Evolutionary conservation across 92 coral and sea anemone genomes (phyloP).

Genomic region (Palythoa heliodiscus): DNA sequence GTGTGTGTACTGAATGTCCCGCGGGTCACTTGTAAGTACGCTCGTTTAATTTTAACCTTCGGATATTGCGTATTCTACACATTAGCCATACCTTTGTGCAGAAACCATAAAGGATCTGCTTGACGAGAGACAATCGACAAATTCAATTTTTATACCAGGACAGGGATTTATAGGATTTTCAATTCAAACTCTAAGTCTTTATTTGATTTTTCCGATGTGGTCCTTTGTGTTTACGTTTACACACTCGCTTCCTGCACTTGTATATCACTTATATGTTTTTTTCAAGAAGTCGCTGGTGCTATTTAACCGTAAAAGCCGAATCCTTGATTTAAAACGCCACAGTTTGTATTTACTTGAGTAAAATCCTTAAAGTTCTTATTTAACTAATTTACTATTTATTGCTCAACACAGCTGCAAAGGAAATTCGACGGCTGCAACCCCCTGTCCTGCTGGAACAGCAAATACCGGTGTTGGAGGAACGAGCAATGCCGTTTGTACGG

Average conservation of each 20-base stretch:
- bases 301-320: slow-evolving; percentile 14
- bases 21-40: slow-evolving; percentile 91
- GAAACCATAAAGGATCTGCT: not conserved
- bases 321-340: not conserved
- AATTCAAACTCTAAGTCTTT: not conserved
- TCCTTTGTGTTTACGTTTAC: slow-evolving; percentile 14
- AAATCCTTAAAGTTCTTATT: not conserved
- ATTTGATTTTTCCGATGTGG: not conserved
- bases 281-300: not conserved
- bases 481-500: slow-evolving; percentile 72
- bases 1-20: slow-evolving; percentile 89
- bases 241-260: slow-evolving; percentile 19
- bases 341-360: not conserved
- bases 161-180: not conserved
- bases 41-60: not conserved
- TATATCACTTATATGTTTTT: not conserved
- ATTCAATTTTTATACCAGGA: not conserved
- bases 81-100: not conserved
- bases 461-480: slow-evolving; percentile 68
- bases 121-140: not conserved
- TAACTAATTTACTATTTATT: not conserved
- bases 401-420: slow-evolving; percentile 76
- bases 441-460: slow-evolving; percentile 79
- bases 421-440: slow-evolving; percentile 71
- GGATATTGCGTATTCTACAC: too few relatives aligned